Base-by-base conservation (phyloP, 2,888 invertebrate species). In the Parochlus steinenii region DNA sequence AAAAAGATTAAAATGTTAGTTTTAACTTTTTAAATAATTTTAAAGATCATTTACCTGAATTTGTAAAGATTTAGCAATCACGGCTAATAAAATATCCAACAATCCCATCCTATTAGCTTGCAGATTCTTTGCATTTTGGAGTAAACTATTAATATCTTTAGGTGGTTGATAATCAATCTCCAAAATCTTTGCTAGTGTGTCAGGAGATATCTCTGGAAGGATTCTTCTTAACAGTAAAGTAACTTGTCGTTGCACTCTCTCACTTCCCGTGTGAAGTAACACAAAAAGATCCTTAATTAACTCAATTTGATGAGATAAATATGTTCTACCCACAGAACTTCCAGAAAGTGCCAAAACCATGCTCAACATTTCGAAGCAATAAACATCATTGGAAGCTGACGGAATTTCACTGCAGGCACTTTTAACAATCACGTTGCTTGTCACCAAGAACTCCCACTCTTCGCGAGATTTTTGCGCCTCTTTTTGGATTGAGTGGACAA, bases 361-460 rank as follows among this genome's bases (percentile, higher is more conserved):
- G 4, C 90, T 90, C 15, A 95, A 62, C 85, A 95, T 87, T 64
- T 95, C 93, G 53, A 93, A 95, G 61, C 93, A 93, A 56, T 92
- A 95, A n/a, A 87, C 87, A 55, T 95, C 93, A 47, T 23, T 52
- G 46, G 5, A 54, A 16, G 61, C 46, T 34, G 42, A 40, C 14
- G 39, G 30, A 25, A 28, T 40, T 6, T 29, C 15, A 22, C 41
- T 41, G 3, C 49, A 46, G 25, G 55, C 45, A 42, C 59, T 60
- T 6, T 36, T 36, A 11, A 36, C n/a, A 17, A 23, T 24, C 8
- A 16, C 24, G 24, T 30, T 29, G 12, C 24, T 24, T 16, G 30
- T 36, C 56, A 74, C 48, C 20, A 66, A 58, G 6, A 68, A 65
- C 55, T 92, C 90, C 90, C 92, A 93, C 50, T 90, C 90, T 47